These are phyloP conservation scores for Tachina lurida DNA, from an alignment of 2,888 invertebrate genomes.

Conservation along the genomic window DNA sequence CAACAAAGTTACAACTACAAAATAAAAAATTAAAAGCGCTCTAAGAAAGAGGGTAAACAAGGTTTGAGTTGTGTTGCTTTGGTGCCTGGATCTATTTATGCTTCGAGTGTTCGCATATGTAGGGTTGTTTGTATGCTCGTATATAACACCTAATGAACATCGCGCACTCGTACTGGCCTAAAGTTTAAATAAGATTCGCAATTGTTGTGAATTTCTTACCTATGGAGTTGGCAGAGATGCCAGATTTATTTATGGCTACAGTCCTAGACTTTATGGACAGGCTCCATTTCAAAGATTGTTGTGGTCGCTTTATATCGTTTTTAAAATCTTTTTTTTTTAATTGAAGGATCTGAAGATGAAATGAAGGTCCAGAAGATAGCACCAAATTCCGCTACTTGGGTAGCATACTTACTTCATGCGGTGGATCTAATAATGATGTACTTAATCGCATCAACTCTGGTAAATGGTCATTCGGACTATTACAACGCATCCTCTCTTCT, in stretches of 20 bases:
- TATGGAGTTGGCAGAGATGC: neutral
- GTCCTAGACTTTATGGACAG: no score
- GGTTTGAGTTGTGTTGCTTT: slow-evolving; percentile 47
- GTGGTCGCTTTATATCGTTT: no score
- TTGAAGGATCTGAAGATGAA: no score
- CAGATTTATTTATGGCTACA: neutral
- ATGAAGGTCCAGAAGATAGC: neutral
- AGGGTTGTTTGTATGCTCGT: slow-evolving; percentile 45
- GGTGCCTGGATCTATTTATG: slow-evolving; percentile 10
- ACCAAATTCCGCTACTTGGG: no score
- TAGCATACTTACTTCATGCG: no score
- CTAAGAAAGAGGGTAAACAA: slow-evolving; percentile 52
- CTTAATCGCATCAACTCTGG: no score
- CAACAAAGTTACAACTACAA: slow-evolving; percentile 27
- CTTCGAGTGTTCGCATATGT: slow-evolving; percentile 18
- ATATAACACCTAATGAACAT: slow-evolving; percentile 65
- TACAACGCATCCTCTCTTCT: no score
- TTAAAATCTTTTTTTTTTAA: no score
- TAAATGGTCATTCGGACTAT: no score
- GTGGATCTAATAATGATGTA: no score
- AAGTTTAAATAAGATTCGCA: slow-evolving; percentile 24
- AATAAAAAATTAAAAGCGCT: slow-evolving; percentile 26
- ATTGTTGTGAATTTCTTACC: slow-evolving; percentile 40
- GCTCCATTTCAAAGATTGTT: no score
- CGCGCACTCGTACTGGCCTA: slow-evolving; percentile 22